phyloP scores from a whole-genome alignment of 2,113 vertebrate genomes.

The Raja brachyura region DNA sequence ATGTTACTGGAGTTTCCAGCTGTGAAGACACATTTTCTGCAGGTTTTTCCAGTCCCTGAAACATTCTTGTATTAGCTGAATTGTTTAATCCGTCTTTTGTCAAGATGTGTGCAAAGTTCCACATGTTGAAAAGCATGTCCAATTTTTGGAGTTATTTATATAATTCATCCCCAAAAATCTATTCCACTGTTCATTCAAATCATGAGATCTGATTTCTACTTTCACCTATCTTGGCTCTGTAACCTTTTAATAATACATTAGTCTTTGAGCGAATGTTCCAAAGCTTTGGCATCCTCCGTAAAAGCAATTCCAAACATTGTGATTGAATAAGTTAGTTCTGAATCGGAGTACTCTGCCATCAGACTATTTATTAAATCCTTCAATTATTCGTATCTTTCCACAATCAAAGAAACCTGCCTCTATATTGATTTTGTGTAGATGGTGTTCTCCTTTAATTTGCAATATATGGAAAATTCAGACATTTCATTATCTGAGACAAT shows the following conservation, averaged over 20 bases:
- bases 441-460: neutral
- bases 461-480: neutral
- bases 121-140: neutral
- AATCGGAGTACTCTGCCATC: too few species aligned
- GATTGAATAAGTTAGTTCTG: too few species aligned
- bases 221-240: neutral
- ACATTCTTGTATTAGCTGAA: neutral
- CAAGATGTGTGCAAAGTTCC: neutral
- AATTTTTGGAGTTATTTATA: neutral
- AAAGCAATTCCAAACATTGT: too few species aligned
- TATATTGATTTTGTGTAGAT: neutral
- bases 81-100: neutral
- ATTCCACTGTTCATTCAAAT: neutral
- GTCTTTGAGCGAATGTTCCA: too few species aligned
- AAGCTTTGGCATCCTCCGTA: too few species aligned
- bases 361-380: neutral
- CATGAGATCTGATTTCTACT: neutral
- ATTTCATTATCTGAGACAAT: neutral
- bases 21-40: neutral
- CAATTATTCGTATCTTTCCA: neutral
- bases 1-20: neutral
- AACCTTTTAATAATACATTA: neutral
- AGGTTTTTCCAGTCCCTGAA: neutral
- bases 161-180: neutral
- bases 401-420: neutral